Evolutionary conservation across 2,888 invertebrate genomes (phyloP), one percentile per base, ranked within the genome.

Genomic region (Ceramica pisi): DNA sequence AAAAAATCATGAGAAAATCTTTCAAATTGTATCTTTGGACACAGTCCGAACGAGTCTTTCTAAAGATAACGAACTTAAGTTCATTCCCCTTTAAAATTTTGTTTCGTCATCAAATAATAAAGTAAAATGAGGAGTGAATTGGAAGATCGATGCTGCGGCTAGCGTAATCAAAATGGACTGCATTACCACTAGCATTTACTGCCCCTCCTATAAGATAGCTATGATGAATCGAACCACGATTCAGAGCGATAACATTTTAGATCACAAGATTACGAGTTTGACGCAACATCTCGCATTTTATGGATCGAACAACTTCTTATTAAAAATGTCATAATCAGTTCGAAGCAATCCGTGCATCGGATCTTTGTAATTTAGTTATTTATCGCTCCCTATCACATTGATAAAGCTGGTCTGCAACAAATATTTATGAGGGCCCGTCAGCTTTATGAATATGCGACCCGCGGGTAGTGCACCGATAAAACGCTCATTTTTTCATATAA

Each of bases 381-480:
- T 88, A 89, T 86, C 75, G 82, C 64, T 71, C 74, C 81, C 81
- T 83, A 82, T 86, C 79, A 80, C 71, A 66, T 67, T 85, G 87
- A 87, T 84, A 84, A 84, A 86, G 84, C 78, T 78, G 77, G 86
- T 72, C 84, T 82, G 86, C 90, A 92, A 90, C 90, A 84, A 87
- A 88, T 91, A 93, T 92, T 93, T 91, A 93, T 88, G 89, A 82
- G 79, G 81, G 81, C 76, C 87, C 83, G 89, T 92, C 92, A 89
- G 81, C 86, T 90, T 91, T 88, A 94, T 94, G 94, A 94, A 93
- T 94, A 92, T 92, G 95, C 94, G 94, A 92, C 90, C 88, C 79
- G 80, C 86, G 75, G 80, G 80, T 82, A 85, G 68, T 80, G 80
- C 68, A 73, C 78, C 88, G 89, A 94, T 94, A 91, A 93, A 93